phyloP scores from a whole-genome alignment of 2,888 invertebrate genomes.

The Coenonympha arcania region DNA sequence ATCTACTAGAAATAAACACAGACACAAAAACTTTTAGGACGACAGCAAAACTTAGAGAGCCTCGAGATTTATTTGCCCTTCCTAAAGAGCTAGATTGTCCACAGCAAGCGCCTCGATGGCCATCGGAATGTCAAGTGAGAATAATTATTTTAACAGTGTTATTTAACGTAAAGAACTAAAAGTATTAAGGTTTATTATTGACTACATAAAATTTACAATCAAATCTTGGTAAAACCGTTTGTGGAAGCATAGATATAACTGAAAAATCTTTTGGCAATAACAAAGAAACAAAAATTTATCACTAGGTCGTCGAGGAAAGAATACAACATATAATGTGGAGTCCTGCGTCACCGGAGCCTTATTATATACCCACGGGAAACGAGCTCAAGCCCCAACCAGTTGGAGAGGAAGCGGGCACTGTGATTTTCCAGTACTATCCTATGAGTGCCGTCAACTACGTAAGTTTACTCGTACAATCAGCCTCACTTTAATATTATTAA shows the following conservation, averaged over 20 bases:
- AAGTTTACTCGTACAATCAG: conserved; percentile 48
- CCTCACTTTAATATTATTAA: background rate
- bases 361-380: conserved; percentile 83
- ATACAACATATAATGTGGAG: conserved; percentile 83
- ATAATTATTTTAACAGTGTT: background rate
- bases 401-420: conserved; percentile 87
- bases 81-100: conserved; percentile 81
- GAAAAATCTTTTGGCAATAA: too few species aligned
- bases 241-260: too few species aligned
- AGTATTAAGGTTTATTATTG: too few species aligned
- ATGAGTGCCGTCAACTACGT: conserved; percentile 92
- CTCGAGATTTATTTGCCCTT: conserved; percentile 80
- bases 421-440: conserved; percentile 88
- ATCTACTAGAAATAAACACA: conserved; percentile 79
- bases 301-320: conserved; percentile 85
- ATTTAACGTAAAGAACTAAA: too few species aligned
- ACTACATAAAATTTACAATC: too few species aligned
- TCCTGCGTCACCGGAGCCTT: conserved; percentile 84
- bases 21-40: conserved; percentile 77
- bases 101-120: conserved; percentile 88
- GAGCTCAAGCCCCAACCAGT: conserved; percentile 89
- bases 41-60: conserved; percentile 78
- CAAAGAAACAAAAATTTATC: too few species aligned
- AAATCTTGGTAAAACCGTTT: too few species aligned
- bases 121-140: conserved; percentile 88